A percentile compares a stretch with the other conserved stretches of the same genome.
These are phyloP conservation scores for Aporrectodea caliginosa DNA, from an alignment of 1,140 invertebrate genomes.

Conservation along the genomic window DNA sequence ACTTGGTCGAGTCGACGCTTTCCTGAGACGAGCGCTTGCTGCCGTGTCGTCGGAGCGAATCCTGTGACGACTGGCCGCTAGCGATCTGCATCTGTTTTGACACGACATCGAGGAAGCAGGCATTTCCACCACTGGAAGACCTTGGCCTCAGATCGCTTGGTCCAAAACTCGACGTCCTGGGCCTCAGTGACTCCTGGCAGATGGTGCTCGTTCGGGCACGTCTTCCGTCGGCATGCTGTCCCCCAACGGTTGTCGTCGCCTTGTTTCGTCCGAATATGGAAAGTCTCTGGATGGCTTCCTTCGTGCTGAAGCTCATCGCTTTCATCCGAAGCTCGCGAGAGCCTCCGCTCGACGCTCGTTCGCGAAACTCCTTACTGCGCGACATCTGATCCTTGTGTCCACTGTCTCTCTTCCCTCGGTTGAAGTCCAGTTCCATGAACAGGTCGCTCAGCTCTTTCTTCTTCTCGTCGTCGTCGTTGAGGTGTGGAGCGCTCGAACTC, in stretches of 20 bases:
- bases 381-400: too few species aligned
- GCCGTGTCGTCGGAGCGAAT: not conserved
- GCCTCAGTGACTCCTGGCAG: conserved; percentile 45
- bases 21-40: not conserved
- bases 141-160: conserved; percentile 41
- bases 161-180: conserved; percentile 47
- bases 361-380: not conserved
- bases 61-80: not conserved
- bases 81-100: not conserved
- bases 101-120: not conserved
- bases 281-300: not conserved
- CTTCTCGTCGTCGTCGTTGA: conserved; percentile 40
- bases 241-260: not conserved
- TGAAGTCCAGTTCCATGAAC: conserved; percentile 48
- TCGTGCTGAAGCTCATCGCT: conserved; percentile 2
- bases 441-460: conserved; percentile 45
- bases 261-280: not conserved
- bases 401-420: conserved; percentile 8
- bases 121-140: conserved; percentile 47
- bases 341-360: conserved; percentile 13
- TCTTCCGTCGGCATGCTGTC: not conserved
- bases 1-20: not conserved
- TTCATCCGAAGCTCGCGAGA: not conserved
- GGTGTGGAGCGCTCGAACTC: conserved; percentile 48
- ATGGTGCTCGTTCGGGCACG: conserved; percentile 50